A percentile compares a stretch with the other conserved stretches of the same genome.
Conservation (phyloP, 2,888 invertebrate species). For the Coenonympha arcania region DNA sequence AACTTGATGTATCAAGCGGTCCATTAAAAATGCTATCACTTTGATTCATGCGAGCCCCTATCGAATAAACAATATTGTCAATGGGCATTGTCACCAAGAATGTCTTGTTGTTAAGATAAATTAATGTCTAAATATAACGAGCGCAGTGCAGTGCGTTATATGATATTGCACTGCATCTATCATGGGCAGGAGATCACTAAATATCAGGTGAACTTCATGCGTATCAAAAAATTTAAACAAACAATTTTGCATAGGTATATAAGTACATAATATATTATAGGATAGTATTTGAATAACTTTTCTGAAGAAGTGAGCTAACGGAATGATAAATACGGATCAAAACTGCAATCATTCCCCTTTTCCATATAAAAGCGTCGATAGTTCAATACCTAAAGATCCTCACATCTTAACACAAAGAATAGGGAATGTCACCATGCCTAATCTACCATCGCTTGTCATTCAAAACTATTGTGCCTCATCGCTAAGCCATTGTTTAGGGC, state of each 20-base stretch:
- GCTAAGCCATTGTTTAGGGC: slow-evolving; percentile 57
- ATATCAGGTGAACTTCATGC: too few relatives aligned
- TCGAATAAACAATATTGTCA: background rate
- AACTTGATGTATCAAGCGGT: background rate
- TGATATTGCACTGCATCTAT: too few relatives aligned
- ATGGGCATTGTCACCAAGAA: background rate
- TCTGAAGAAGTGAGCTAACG: background rate
- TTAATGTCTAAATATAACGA: too few relatives aligned
- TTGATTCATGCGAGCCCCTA: background rate
- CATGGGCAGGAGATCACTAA: too few relatives aligned
- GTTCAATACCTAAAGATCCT: slow-evolving; percentile 15
- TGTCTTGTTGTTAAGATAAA: background rate
- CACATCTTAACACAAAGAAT: slow-evolving; percentile 23
- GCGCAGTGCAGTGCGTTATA: too few relatives aligned
- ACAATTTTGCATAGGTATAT: too few relatives aligned
- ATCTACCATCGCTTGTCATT: slow-evolving; percentile 69
- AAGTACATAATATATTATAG: too few relatives aligned
- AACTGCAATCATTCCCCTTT: background rate
- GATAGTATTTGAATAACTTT: too few relatives aligned
- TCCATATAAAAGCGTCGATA: background rate
- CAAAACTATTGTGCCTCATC: slow-evolving; percentile 65
- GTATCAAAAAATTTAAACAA: too few relatives aligned
- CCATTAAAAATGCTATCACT: background rate
- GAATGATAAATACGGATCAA: too few relatives aligned
- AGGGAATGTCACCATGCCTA: slow-evolving; percentile 54